Base-by-base conservation (phyloP, 2,888 invertebrate species). In the Caenorhabditis sp. region DNA sequence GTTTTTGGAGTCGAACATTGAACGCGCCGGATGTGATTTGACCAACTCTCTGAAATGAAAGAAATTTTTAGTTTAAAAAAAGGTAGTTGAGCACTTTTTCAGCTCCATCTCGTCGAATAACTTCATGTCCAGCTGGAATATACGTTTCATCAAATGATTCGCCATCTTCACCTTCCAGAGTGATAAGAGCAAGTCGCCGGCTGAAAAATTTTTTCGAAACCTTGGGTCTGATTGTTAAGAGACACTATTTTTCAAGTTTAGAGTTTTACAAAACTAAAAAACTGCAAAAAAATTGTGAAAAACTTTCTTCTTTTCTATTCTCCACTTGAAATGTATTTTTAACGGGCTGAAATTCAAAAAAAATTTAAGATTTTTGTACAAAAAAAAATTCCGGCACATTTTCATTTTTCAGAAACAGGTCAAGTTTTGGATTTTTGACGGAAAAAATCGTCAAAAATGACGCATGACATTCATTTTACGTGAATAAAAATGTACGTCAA, bases 11-110 rank as follows among this genome's bases (percentile, higher is more conserved):
- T 27, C 86, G 82, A 67, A 86, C 88, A 49, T 89, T 88, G 81
- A 83, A 89, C 51, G 86, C 83, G 3, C 89, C 90, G 2, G 89
- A 89, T 1, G 89, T 90, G 14, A 89, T 88, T 78, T 88, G 88
- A 3, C 90, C 90, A 58, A 90, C 88, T 49, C 88, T 85, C 89
- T 89, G 73, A 82, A 78, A 59, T 50, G 4, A 36, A 23, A 21
- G 50, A 21, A 27, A 8, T 36, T 36, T 36, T 12, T 26, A 3
- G 43, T 5, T 50, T 53, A 6, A 8, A 21, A 53, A 8, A 53
- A 58, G 4, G 21, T 8, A 58, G 17, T 21, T 21, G 26, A 58
- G 5, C 62, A 87, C 86, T 82, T 86, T 77, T 24, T 83, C 84
- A 58, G 80, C 66, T 64, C 81, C 81, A 31, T 75, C 78, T n/a